Evolutionary conservation across 1,140 invertebrate species (phyloP).

Genomic region (Centruroides sculpturatus): DNA sequence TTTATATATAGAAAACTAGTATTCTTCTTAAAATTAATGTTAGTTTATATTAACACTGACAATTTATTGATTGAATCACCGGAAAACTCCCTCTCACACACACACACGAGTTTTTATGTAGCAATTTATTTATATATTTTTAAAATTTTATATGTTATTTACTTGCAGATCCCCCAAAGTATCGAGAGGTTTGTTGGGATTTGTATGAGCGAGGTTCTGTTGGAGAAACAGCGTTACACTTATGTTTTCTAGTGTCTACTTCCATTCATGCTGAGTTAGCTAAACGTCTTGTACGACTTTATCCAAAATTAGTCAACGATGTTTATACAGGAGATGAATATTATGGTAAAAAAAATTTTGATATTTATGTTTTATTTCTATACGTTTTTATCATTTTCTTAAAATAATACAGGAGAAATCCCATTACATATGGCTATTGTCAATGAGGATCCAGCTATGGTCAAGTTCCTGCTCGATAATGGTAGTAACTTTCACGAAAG

Average conservation of each 20-base stretch:
- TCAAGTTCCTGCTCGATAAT: conserved; percentile 83
- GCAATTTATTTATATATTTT: too few species aligned
- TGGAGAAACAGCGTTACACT: conserved; percentile 84
- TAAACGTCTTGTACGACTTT: conserved; percentile 75
- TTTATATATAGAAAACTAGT: too few species aligned
- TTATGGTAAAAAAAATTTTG: conserved; percentile 50
- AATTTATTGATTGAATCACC: too few species aligned
- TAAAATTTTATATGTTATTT: conserved; percentile 9
- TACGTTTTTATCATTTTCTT: too few species aligned
- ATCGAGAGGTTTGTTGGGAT: conserved; percentile 82
- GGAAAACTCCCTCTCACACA: too few species aligned
- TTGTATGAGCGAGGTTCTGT: conserved; percentile 83
- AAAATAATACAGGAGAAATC: conserved; percentile 49
- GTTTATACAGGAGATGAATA: conserved; percentile 93
- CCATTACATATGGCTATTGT: conserved; percentile 94
- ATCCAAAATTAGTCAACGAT: conserved; percentile 90
- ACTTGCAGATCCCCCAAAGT: conserved; percentile 43
- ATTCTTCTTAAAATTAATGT: too few species aligned
- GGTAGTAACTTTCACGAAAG: conserved; percentile 79
- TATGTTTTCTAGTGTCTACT: conserved; percentile 82
- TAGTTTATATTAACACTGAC: too few species aligned
- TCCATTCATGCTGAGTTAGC: conserved; percentile 83
- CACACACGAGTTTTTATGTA: too few species aligned
- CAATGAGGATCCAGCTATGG: conserved; percentile 95
- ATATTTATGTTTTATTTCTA: not conserved